Percentiles rank a stretch among this genome's conserved stretches.
phyloP scores from a whole-genome alignment of 1,140 invertebrate genomes.

The Papilio glaucus region DNA sequence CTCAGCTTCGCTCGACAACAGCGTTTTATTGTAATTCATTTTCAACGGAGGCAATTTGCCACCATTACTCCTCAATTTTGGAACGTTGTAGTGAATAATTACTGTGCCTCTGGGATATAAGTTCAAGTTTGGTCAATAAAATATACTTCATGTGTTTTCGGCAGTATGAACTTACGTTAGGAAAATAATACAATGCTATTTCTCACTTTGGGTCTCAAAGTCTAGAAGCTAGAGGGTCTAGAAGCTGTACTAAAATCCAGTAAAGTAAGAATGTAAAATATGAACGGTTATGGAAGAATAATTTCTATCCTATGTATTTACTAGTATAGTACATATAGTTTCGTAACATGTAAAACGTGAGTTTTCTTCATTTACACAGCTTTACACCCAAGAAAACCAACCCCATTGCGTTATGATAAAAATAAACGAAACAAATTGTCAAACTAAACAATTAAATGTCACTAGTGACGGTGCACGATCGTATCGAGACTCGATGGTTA shows the following conservation, averaged over 20 bases:
- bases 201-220: no score
- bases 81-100: neutral
- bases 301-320: no score
- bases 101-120: neutral
- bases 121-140: neutral
- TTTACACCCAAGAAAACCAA: no score
- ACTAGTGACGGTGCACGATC: neutral
- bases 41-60: neutral
- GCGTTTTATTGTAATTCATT: constrained; percentile 33
- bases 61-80: constrained; percentile 11
- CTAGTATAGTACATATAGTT: no score
- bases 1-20: constrained; percentile 14
- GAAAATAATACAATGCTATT: neutral
- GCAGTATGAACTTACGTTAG: neutral
- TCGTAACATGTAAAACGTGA: no score
- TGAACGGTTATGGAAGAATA: no score
- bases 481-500: neutral
- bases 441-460: constrained; percentile 3
- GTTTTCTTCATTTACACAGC: no score
- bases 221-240: no score
- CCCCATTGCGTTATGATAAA: neutral
- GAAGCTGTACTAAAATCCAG: no score
- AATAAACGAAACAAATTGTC: neutral
- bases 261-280: no score
- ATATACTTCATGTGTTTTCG: neutral